Base-by-base conservation (phyloP, 2,113 vertebrate species). In the Aldabrachelys gigantea region DNA sequence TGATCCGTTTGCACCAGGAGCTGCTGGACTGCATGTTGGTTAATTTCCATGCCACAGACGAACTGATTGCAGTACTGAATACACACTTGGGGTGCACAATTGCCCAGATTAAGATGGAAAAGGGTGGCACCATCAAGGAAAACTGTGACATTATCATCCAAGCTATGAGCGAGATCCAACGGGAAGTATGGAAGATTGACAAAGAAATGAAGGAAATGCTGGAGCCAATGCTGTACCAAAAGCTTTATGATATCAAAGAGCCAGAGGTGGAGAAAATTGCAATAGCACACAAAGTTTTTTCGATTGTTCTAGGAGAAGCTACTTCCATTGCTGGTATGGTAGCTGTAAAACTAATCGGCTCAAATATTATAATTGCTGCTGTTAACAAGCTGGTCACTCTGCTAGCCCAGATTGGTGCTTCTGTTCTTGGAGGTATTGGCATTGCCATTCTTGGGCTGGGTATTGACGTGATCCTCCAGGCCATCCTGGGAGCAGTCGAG, bases 61-160 rank as follows among this genome's bases (percentile, higher is more conserved):
- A 98, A 86, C 90, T 98, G 82, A 97, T 21, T 84, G 92, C 24
- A 52, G 97, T 98, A 85, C 94, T 98, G 90, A 98, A 98, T 19
- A 76, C 10, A 12, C 98, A 98, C 83, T 79, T 98, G 90, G 98
- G 97, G 38, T 98, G 97, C 69, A 95, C 35, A 8, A 96, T 98
- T 31, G 22, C 54, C n/a, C 82, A 54, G 65, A 97, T 98, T 38
- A 94, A 96, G 80, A 98, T 98, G 97, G 96, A 95, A 91, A 96
- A 96, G 76, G 87, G 88, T 65, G 97, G 98, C 1, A 98, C 98
- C 14, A 97, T 98, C 89, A 98, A 98, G 92, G 98, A 98, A 93
- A 98, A 98, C 91, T 98, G 98, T 86, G 98, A 98, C 82, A 96
- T 96, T 81, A 98, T 98, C 53, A 98, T 98, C 52, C 94, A 92